phyloP scores from a whole-genome alignment of 2,888 invertebrate species.

The Lycaena phlaeas region DNA sequence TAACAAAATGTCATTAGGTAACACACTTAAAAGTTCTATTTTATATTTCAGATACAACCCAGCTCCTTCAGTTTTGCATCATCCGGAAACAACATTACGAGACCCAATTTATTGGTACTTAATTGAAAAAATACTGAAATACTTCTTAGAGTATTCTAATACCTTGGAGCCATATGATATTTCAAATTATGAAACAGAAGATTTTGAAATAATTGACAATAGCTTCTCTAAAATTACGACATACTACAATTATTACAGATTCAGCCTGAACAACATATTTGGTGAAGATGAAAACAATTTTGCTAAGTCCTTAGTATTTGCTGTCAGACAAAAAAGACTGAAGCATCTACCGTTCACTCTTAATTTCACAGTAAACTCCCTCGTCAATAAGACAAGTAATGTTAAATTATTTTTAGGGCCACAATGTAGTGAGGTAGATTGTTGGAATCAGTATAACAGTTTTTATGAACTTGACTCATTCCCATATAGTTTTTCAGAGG shows the following conservation, averaged over 20 bases:
- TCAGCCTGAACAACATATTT: constrained; percentile 37
- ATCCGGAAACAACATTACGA: constrained; percentile 51
- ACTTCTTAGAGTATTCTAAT: constrained; percentile 41
- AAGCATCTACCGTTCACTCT: constrained; percentile 39
- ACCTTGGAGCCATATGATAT: constrained; percentile 39
- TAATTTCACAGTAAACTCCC: constrained; percentile 40
- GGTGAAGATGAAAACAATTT: constrained; percentile 23
- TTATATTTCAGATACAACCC: constrained; percentile 45
- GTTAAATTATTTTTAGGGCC: constrained; percentile 55
- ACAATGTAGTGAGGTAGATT: constrained; percentile 31
- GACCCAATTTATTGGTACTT: constrained; percentile 53
- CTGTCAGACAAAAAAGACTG: constrained; percentile 48
- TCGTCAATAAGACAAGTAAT: constrained; percentile 27
- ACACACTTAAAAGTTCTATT: too few species aligned
- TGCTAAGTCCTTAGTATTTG: constrained; percentile 23
- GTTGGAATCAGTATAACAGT: constrained; percentile 36
- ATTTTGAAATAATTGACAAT: constrained; percentile 33
- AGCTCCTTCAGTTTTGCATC: constrained; percentile 51
- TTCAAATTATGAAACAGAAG: constrained; percentile 34
- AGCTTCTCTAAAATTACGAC: constrained; percentile 40
- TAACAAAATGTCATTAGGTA: too few species aligned
- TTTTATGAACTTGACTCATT: constrained; percentile 52
- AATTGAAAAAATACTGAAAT: constrained; percentile 39
- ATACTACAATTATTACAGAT: constrained; percentile 42
- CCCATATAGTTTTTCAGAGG: constrained; percentile 30